phyloP scores from a whole-genome alignment of 37 sponge, comb jelly and placozoan genomes.

The Ephydatia muelleri region DNA sequence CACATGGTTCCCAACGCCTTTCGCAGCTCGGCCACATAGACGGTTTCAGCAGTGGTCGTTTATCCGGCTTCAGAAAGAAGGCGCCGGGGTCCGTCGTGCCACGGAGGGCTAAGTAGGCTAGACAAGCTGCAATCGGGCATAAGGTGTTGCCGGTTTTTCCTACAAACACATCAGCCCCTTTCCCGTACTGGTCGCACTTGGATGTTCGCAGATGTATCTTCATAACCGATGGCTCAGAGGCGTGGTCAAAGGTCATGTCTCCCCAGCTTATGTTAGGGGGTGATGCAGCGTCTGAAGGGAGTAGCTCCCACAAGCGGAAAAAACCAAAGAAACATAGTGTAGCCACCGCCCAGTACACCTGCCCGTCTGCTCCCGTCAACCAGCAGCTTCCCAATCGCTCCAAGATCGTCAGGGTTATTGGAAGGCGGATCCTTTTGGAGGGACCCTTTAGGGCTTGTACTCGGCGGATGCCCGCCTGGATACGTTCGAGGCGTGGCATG shows the following conservation, averaged over 20 bases:
- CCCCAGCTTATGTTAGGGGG: slow-evolving; percentile 32
- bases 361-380: neutral
- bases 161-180: slow-evolving; percentile 36
- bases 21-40: slow-evolving; percentile 3
- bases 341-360: slow-evolving; percentile 48
- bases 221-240: slow-evolving; percentile 10
- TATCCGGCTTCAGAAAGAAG: slow-evolving; percentile 6
- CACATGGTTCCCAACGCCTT: slow-evolving; percentile 1
- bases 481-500: slow-evolving; percentile 32
- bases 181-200: slow-evolving; percentile 47
- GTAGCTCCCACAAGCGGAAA: slow-evolving; percentile 37
- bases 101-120: slow-evolving; percentile 9
- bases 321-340: slow-evolving; percentile 52
- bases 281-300: slow-evolving; percentile 4
- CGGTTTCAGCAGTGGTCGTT: neutral
- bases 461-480: slow-evolving; percentile 44
- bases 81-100: neutral
- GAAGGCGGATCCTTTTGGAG: slow-evolving; percentile 20
- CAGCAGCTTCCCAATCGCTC: neutral
- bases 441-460: neutral
- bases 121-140: slow-evolving; percentile 35
- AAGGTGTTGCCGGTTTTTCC: slow-evolving; percentile 9
- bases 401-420: slow-evolving; percentile 35
- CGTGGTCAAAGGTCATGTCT: slow-evolving; percentile 19
- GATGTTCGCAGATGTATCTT: slow-evolving; percentile 15